Evolutionary conservation across 2,113 vertebrate genomes (phyloP).

Genomic region (Peromyscus leucopus): DNA sequence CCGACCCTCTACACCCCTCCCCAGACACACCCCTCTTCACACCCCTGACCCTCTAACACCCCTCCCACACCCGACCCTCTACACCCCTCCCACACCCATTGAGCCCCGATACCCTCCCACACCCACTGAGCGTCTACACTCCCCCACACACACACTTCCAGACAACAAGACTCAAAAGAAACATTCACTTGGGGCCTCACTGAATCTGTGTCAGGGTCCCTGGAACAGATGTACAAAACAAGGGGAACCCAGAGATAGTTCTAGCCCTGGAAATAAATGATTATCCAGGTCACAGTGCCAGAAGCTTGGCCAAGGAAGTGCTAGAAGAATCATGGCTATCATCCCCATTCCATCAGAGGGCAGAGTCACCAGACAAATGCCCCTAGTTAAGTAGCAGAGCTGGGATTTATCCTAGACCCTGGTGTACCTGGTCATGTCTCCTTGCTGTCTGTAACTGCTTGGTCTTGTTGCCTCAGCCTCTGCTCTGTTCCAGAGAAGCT

Average conservation of each 20-base stretch:
- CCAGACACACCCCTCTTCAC: rapidly evolving
- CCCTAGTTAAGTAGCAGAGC: neutral
- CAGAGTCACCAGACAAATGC: neutral
- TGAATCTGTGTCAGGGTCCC: neutral
- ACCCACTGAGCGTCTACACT: neutral
- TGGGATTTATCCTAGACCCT: neutral
- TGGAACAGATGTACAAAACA: rapidly evolving
- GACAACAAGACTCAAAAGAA: neutral
- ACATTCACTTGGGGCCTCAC: neutral
- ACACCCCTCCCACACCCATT: no score
- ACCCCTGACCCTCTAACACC: neutral
- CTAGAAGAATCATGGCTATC: neutral
- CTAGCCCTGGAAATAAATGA: neutral
- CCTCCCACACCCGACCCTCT: neutral
- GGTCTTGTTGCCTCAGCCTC: neutral
- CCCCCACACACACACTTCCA: no score
- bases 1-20: neutral
- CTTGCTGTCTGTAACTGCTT: neutral
- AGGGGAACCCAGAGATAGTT: neutral
- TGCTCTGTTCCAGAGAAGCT: neutral
- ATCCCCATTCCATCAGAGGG: neutral
- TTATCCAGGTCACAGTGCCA: neutral
- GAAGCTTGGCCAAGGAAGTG: neutral
- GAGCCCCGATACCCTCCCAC: no score
- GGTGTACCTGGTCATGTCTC: neutral